Evolutionary conservation across 2,888 invertebrate species (phyloP).

Genomic region (Aphodius granarius): DNA sequence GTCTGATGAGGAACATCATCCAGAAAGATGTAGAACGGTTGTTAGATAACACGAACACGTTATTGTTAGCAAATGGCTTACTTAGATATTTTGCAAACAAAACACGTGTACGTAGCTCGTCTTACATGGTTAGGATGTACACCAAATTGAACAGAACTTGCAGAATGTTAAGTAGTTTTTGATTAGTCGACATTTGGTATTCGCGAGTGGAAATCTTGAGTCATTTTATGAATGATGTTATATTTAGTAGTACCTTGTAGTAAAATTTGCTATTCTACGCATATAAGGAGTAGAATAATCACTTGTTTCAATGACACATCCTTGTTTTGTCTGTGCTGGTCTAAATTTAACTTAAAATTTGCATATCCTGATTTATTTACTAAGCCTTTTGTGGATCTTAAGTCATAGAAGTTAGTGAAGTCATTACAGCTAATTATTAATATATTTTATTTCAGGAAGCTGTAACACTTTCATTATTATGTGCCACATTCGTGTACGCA

Average conservation of each 20-base stretch:
- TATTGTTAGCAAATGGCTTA: not conserved
- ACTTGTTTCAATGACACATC: not conserved
- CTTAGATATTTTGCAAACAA: not conserved
- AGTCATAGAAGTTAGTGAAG: no score
- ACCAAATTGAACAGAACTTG: not conserved
- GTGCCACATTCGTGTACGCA: conserved; percentile 22
- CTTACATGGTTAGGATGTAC: not conserved
- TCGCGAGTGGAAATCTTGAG: not conserved
- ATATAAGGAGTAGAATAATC: not conserved
- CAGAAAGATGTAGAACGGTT: not conserved
- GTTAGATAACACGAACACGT: not conserved
- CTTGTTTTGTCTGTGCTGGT: not conserved
- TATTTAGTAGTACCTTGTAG: not conserved
- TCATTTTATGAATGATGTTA: not conserved
- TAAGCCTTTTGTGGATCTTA: no score
- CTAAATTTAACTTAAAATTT: no score
- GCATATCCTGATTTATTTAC: no score
- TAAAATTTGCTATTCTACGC: not conserved
- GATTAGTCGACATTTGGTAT: not conserved
- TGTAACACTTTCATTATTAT: not conserved
- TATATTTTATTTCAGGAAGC: not conserved
- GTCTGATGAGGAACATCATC: not conserved
- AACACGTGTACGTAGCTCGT: not conserved
- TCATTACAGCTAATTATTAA: no score
- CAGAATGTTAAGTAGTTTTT: not conserved